Evolutionary conservation across 2,113 vertebrate genomes (phyloP), one percentile per base, ranked within the genome.

Genomic region (Aegotheles bennettii): DNA sequence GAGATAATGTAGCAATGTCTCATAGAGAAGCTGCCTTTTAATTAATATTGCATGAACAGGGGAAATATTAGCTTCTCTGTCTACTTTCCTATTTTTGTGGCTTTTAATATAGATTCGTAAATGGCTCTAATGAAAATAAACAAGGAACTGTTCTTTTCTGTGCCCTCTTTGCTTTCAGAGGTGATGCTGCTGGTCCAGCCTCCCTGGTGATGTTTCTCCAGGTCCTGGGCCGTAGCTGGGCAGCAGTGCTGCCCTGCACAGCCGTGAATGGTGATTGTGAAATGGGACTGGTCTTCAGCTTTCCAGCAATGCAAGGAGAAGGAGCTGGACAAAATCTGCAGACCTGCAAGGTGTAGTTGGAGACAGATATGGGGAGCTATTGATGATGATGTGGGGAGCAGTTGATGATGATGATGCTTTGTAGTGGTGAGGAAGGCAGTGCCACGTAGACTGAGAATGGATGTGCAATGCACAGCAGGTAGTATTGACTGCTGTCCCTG

Each of bases 41-140:
- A 87, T 98, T 96, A 98, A 98, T 98, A 98, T 97, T 98, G 88
- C 81, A 98, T 98, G 92, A 97, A 67, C 50, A 70, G 51, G 31
- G 70, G 85, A 96, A 97, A 96, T 97, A 95, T 6, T 88, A 94
- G 94, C 96, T 87, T 84, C 95, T 95, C 89, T 95, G 57, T 67
- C 75, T 90, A 23, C 74, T 93, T 90, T 79, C 77, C 53, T 85
- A 64, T 80, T 96, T 92, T 93, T 92, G 73, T 88, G 90, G 93
- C 86, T 97, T 97, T 95, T 96, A 92, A 91, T 95, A 93, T 71
- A 88, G 85, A 60, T 79, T 90, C 83, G 21, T 76, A 92, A 94
- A 84, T 81, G 73, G 84, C 75, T 90, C 56, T 70, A 93, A 90
- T 90, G 85, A 91, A 84, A 68, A 94, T 70, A 81, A 90, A 64